These are phyloP conservation scores for Hepsetus odoe DNA, from an alignment of 2,113 vertebrate species.

Conservation along the genomic window DNA sequence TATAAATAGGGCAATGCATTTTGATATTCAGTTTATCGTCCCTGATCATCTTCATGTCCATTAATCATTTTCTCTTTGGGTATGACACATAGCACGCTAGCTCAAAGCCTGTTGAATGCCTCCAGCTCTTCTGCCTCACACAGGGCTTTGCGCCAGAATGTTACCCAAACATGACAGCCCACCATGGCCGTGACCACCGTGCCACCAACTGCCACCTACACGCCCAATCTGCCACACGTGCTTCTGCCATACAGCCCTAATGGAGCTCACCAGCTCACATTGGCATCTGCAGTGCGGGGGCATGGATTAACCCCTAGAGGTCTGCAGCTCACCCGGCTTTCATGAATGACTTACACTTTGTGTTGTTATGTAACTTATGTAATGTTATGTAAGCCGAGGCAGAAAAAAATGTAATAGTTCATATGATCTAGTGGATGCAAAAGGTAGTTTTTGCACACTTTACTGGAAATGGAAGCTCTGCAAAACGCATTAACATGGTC, in stretches of 20 bases:
- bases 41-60: constrained; percentile 30
- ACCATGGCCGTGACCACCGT: constrained; percentile 18
- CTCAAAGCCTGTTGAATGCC: neutral
- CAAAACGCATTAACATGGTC: too few species aligned
- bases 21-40: too few species aligned
- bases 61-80: constrained; percentile 39
- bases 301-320: neutral
- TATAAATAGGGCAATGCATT: too few species aligned
- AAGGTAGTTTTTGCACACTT: too few species aligned
- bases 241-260: constrained; percentile 17
- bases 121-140: constrained; percentile 7
- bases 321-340: too few species aligned
- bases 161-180: constrained; percentile 25
- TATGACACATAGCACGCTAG: constrained; percentile 24
- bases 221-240: neutral
- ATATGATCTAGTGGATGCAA: too few species aligned
- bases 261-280: constrained; percentile 21
- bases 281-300: constrained; percentile 20
- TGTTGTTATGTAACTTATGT: too few species aligned
- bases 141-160: constrained; percentile 3
- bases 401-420: too few species aligned
- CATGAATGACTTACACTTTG: too few species aligned
- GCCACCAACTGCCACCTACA: constrained; percentile 2
- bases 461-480: too few species aligned
- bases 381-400: too few species aligned